Base-by-base conservation (phyloP, 2,797 vertebrate species). In the Sebastes iracundus region DNA sequence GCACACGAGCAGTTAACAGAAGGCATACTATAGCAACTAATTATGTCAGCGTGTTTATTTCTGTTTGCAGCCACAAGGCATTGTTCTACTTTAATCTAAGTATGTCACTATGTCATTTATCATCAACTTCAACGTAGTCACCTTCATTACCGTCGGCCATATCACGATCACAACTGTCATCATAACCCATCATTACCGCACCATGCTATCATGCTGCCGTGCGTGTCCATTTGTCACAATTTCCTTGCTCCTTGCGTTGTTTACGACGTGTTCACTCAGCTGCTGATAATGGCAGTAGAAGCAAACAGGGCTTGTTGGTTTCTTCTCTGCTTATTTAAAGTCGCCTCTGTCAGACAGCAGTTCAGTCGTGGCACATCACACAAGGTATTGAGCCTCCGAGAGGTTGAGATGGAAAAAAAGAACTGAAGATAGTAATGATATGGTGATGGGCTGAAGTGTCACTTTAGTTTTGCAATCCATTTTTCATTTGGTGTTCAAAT, bases 81-180 rank as follows among this genome's bases (percentile, higher is more conserved):
- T 73, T 82, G 87, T 87, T 92, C 85, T 79, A 86, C 86, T 90
- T 86, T 72, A 85, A 30, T 82, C 75, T 78, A 83, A 92, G 79
- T 91, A 80, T 93, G 90, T 81, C 91, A 87, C 76, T 67, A 18
- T 91, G 93, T 91, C 93, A 75, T 89, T 76, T 32, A 66, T 88
- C 81, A 92, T 94, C 88, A 92, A 55, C 89, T 72, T 92, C 87
- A 93, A 59, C 18, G 22, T 60, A 83, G 87, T 89, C 87, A 81
- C 88, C 88, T 89, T 92, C 88, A 77, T 93, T 88, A 91, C 59
- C 12, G 23, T 49, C 62, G 79, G 76, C 77, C 79, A 35, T 75
- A 74, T 88, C 83, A 42, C 13, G 64, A 81, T 75, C 62, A 18
- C 72, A 32, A 25, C 81, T 79, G 76, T 83, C 85, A 85, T 80